Percentiles rank a stretch among this genome's conserved stretches.
Conservation (phyloP, 2,113 vertebrate genomes). For the Cathartes aura region DNA sequence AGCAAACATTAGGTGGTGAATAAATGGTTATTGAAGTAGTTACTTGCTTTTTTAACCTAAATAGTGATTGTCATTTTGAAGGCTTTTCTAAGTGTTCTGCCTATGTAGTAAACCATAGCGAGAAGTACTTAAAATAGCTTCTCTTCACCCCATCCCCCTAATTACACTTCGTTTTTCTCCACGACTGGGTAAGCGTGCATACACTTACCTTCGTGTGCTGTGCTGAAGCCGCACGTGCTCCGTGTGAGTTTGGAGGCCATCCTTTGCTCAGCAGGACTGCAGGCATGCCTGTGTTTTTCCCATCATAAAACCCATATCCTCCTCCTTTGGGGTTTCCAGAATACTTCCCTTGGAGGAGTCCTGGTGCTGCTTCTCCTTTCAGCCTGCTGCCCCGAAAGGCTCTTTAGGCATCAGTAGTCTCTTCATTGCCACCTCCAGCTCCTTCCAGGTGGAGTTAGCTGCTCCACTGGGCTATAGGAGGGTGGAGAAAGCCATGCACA, state of each 20-base stretch:
- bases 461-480: background rate
- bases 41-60: conserved; percentile 48
- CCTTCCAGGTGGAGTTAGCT: background rate
- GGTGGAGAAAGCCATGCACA: background rate
- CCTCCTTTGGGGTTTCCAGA: background rate
- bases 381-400: background rate
- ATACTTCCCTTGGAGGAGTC: background rate
- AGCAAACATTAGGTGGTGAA: conserved; percentile 47
- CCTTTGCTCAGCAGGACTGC: background rate
- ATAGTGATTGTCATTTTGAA: conserved; percentile 45
- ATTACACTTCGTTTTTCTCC: background rate
- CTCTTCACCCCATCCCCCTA: background rate
- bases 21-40: conserved; percentile 33
- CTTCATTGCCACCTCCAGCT: background rate
- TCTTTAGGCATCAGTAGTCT: background rate
- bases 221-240: background rate
- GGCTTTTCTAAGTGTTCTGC: conserved; percentile 25
- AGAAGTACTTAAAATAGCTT: conserved; percentile 43
- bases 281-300: background rate
- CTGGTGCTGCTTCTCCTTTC: background rate
- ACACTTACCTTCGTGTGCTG: background rate
- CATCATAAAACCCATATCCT: background rate
- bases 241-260: rapidly evolving
- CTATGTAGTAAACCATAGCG: background rate
- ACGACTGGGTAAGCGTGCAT: background rate